These are phyloP conservation scores for Arnoldichthys spilopterus DNA, from an alignment of 2,797 vertebrate species.

Conservation along the genomic window DNA sequence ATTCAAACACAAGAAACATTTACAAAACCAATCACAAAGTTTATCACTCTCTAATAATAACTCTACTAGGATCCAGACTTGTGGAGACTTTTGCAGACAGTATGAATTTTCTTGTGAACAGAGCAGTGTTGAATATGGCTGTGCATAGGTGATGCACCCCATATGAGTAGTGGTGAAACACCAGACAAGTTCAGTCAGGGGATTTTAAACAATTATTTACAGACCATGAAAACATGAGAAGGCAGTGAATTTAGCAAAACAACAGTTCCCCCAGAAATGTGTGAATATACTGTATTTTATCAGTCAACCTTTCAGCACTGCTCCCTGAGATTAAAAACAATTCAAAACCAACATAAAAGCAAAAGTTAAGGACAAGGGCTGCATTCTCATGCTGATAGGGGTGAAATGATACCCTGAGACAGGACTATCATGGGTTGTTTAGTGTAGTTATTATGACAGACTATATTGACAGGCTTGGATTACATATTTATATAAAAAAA, in stretches of 20 bases:
- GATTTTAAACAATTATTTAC: constrained; percentile 41
- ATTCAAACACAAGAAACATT: no score
- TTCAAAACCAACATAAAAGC: constrained; percentile 8
- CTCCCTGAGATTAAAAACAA: neutral
- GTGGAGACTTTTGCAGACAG: neutral
- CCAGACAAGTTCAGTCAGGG: neutral
- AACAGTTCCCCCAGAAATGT: constrained; percentile 45
- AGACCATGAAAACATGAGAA: constrained; percentile 35
- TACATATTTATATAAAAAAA: no score
- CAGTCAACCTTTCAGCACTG: constrained; percentile 7
- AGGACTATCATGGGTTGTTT: constrained; percentile 3
- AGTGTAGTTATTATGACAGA: neutral
- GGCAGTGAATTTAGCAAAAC: constrained; percentile 22
- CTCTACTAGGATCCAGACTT: no score
- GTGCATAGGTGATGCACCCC: no score
- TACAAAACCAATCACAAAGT: no score
- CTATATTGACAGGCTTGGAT: no score
- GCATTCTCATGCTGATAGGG: constrained; percentile 27
- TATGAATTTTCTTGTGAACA: neutral
- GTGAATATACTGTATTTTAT: constrained; percentile 40
- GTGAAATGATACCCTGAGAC: constrained; percentile 17
- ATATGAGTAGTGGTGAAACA: neutral
- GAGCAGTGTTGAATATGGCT: neutral
- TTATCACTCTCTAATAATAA: no score
- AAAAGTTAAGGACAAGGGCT: constrained; percentile 3